Percentiles rank a stretch among this genome's conserved stretches.
phyloP scores from a whole-genome alignment of 2,888 invertebrate genomes.

The Pyralis farinalis region DNA sequence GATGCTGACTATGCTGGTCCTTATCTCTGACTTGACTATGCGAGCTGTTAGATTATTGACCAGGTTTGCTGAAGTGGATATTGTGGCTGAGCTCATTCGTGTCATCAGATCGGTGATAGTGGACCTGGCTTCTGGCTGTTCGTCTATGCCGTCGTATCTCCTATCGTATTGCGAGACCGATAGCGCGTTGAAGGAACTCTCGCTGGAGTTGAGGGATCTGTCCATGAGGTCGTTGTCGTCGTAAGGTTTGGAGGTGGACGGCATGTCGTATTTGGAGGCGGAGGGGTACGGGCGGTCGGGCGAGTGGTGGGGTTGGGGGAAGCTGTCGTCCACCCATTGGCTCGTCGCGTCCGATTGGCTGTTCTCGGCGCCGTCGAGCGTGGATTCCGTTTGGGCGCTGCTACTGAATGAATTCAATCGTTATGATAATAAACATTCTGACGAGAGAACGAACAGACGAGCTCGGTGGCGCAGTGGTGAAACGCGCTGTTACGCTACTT shows the following conservation, averaged over 20 bases:
- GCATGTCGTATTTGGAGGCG: slow-evolving; percentile 52
- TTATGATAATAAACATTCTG: no score
- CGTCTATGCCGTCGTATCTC: slow-evolving; percentile 37
- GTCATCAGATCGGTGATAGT: slow-evolving; percentile 66
- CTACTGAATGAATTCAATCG: slow-evolving; percentile 29
- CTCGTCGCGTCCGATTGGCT: slow-evolving; percentile 70
- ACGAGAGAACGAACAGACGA: no score
- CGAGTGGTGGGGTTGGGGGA: slow-evolving; percentile 60
- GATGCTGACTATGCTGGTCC: slow-evolving; percentile 67
- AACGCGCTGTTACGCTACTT: no score
- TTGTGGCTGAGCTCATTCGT: slow-evolving; percentile 65
- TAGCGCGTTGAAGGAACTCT: slow-evolving; percentile 67
- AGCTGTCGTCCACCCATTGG: slow-evolving; percentile 78
- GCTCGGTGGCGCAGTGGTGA: no score
- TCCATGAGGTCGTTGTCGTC: slow-evolving; percentile 64
- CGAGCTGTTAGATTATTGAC: slow-evolving; percentile 58
- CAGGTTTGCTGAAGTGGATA: slow-evolving; percentile 54
- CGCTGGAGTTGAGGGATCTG: slow-evolving; percentile 65
- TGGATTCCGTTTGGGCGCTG: slow-evolving; percentile 52
- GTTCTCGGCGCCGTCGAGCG: slow-evolving; percentile 44
- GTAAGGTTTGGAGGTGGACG: slow-evolving; percentile 60
- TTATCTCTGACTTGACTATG: slow-evolving; percentile 62
- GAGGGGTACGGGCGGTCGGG: slow-evolving; percentile 47
- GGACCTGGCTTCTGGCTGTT: slow-evolving; percentile 27
- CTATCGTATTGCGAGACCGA: slow-evolving; percentile 56